Conservation (phyloP, 2,113 vertebrate genomes). For the Notothenia rossii region DNA sequence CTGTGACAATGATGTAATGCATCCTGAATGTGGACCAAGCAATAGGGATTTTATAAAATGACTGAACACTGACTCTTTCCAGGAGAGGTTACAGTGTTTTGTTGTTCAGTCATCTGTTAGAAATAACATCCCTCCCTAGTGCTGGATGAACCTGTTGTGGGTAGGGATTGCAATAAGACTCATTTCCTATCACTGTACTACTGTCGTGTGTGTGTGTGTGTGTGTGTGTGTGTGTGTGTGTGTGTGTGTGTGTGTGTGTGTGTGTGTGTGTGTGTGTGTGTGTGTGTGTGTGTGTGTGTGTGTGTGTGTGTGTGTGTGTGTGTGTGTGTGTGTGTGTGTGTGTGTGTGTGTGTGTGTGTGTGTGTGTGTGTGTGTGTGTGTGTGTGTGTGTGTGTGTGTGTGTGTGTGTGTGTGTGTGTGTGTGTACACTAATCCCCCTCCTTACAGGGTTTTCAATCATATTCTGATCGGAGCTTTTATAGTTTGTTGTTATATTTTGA, state of each 20-base stretch:
- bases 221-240: neutral
- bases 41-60: neutral
- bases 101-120: neutral
- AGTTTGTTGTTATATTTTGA: slow-evolving; percentile 22
- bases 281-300: slow-evolving; percentile 3
- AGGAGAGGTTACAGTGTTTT: neutral
- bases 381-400: slow-evolving; percentile 6
- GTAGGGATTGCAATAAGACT: slow-evolving; percentile 3
- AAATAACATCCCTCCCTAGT: neutral
- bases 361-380: slow-evolving; percentile 7
- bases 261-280: neutral
- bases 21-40: neutral
- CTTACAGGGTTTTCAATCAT: slow-evolving; percentile 39
- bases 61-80: neutral
- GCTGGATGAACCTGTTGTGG: neutral
- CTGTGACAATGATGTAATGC: neutral
- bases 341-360: too few relatives aligned
- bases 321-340: slow-evolving; percentile 8
- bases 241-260: neutral
- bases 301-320: slow-evolving; percentile 1
- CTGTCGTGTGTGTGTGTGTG: slow-evolving; percentile 1
- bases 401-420: slow-evolving; percentile 1
- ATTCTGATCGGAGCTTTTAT: slow-evolving; percentile 22
- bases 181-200: slow-evolving; percentile 22
- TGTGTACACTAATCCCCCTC: slow-evolving; percentile 19